These are phyloP conservation scores for Dreissena polymorpha DNA, from an alignment of 1,140 invertebrate species.

Conservation along the genomic window DNA sequence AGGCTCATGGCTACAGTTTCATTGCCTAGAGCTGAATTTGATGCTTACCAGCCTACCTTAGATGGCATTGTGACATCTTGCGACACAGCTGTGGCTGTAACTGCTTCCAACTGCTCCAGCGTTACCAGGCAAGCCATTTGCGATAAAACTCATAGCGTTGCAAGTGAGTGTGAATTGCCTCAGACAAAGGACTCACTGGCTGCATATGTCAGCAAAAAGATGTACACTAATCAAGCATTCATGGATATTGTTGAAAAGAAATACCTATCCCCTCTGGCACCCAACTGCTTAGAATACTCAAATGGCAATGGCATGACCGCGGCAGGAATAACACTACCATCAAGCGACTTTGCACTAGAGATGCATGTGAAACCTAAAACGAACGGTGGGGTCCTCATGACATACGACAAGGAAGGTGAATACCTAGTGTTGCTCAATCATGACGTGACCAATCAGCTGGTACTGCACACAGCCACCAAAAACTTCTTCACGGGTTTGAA, in stretches of 20 bases:
- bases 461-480: slow-evolving; percentile 7
- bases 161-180: slow-evolving; percentile 9
- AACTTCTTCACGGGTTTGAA: slow-evolving; percentile 46
- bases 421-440: slow-evolving; percentile 41
- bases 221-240: slow-evolving; percentile 24
- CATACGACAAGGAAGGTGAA: slow-evolving; percentile 15
- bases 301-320: slow-evolving; percentile 23
- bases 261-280: slow-evolving; percentile 35
- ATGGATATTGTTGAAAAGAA: slow-evolving; percentile 34
- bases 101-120: slow-evolving; percentile 25
- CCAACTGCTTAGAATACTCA: slow-evolving; percentile 39
- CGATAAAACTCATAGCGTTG: slow-evolving; percentile 14
- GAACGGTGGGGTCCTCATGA: slow-evolving; percentile 34
- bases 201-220: slow-evolving; percentile 4
- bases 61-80: slow-evolving; percentile 34
- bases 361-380: slow-evolving; percentile 41
- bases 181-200: slow-evolving; percentile 31
- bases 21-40: slow-evolving; percentile 37
- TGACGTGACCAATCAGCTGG: slow-evolving; percentile 26
- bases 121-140: slow-evolving; percentile 27
- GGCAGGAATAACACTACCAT: slow-evolving; percentile 12
- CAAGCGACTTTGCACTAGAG: slow-evolving; percentile 34
- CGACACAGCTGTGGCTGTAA: slow-evolving; percentile 41
- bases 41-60: slow-evolving; percentile 1
- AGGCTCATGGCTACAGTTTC: slow-evolving; percentile 33